Conservation (phyloP, 2,113 vertebrate genomes). For the Chrysemys picta region DNA sequence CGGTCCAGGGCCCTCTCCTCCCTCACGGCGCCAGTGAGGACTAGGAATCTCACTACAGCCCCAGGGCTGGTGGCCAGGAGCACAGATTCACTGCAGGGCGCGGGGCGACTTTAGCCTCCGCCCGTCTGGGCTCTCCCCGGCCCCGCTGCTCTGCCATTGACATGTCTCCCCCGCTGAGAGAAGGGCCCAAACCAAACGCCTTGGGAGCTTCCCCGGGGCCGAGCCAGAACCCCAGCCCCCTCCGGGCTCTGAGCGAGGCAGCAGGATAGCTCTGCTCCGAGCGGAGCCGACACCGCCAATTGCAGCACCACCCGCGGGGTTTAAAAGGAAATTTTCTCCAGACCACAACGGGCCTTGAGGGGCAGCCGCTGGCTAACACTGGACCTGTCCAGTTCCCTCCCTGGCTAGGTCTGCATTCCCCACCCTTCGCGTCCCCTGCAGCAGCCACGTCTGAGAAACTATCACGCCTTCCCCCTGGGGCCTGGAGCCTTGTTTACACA, state of each 20-base stretch:
- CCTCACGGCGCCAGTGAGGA: no score
- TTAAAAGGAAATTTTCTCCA: background rate
- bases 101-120: background rate
- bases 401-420: background rate
- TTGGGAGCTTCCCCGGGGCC: no score
- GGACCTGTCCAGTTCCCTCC: background rate
- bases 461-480: background rate
- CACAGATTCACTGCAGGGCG: no score
- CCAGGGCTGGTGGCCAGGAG: background rate
- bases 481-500: background rate
- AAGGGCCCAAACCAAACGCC: background rate
- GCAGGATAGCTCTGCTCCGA: no score
- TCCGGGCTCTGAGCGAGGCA: background rate
- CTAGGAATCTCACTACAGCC: background rate
- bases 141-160: background rate
- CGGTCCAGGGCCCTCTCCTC: background rate
- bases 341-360: background rate
- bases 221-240: no score
- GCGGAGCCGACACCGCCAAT: no score
- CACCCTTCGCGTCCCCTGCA: background rate
- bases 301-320: no score
- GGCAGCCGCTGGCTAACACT: background rate
- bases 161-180: background rate
- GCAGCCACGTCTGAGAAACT: background rate
- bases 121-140: background rate